Base-by-base conservation (phyloP, 2,888 invertebrate species). In the Pristionchus arcanus region DNA sequence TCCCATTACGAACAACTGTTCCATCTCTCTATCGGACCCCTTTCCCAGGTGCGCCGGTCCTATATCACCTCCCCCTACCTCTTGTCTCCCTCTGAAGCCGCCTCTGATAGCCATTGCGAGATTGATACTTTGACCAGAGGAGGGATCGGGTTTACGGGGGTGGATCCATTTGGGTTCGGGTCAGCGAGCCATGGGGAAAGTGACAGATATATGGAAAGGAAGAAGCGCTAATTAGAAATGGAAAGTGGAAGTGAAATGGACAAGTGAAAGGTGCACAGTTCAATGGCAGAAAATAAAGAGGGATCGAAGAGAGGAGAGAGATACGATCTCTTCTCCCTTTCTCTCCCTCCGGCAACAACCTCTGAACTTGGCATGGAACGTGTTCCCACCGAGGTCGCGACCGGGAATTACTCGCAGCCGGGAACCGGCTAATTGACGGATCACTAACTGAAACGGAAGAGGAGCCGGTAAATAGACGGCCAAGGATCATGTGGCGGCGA, bases 351-450 rank as follows among this genome's bases (percentile, higher is more conserved):
- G 49, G 81, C 81, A 53, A 25, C 81, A 49, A 81, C 81, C 81
- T 81, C 81, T 81, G 81, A 81, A 81, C 81, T 81, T 81, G 74
- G 28, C 37, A 21, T 11, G 34, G 74, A 74, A 74, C 74, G 74
- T 74, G 81, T 81, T 81, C 81, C 49, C 53, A 21, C 13, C 49
- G 81, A 81, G 81, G 81, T 81, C 81, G n/a, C 4, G 16, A 31
- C 68, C 74, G 37, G 34, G 34, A 37, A 34, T 68, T 68, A 25
- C 68, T 19, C 37, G 5, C 15, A 42, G 42, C 81, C 81, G 49
- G n/a, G 42, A 49, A n/a, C 42, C 42, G 42, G 9, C 19, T 31
- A 37, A 77, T 49, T 42, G 37, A 49, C 42, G 25, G 25, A 42
- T 21, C 5, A n/a, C 42, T 19, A 71, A 77, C 25, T 77, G 77